Evolutionary conservation across 2,113 vertebrate species (phyloP), one percentile per base, ranked within the genome.

Genomic region (Misgurnus anguillicaudatus): DNA sequence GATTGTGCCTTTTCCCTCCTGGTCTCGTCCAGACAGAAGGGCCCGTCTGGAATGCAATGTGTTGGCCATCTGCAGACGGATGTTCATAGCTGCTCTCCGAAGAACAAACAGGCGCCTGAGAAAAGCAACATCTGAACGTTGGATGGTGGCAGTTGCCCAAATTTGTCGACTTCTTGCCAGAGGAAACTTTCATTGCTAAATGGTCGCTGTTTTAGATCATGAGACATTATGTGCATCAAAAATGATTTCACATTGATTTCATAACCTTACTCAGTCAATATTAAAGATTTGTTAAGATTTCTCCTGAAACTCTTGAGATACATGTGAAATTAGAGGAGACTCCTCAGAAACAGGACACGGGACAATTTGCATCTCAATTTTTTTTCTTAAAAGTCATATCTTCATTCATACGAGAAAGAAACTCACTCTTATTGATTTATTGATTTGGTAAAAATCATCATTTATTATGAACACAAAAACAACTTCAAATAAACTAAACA

Each of bases 41-140:
- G 76, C 76, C 85, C 86, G 87, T 88, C 86, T 89, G 91, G 89
- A 92, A 92, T 87, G 89, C 88, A 90, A 89, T 91, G 87, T 93
- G 91, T 87, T 78, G 81, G 83, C 88, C 87, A 91, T 92, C 90
- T 91, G 92, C 87, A 89, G 87, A 81, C 85, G 61, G 47, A 76
- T 76, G 84, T 86, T 87, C 79, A 65, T 48, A 72, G 86, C 72
- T 83, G 47, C 72, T 55, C 65, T 36, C 62, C 36, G 17, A 75
- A 47, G 61, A 72, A 57, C 74, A 74, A 80, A 80, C 55, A 73
- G 17, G 45, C 64, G 47, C 58, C 36, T 14, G 64, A 64, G 58
- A 60, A 58, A 76, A 16, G 48, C 61, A 31, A 48, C 74, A 76
- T 67, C 21, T 63, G 75, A 81, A 36, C 51, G 53, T 48, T 42